A percentile compares a stretch with the other conserved stretches of the same genome.
Evolutionary conservation across 1,140 invertebrate species (phyloP).

Genomic region (Drosophila suzukii): DNA sequence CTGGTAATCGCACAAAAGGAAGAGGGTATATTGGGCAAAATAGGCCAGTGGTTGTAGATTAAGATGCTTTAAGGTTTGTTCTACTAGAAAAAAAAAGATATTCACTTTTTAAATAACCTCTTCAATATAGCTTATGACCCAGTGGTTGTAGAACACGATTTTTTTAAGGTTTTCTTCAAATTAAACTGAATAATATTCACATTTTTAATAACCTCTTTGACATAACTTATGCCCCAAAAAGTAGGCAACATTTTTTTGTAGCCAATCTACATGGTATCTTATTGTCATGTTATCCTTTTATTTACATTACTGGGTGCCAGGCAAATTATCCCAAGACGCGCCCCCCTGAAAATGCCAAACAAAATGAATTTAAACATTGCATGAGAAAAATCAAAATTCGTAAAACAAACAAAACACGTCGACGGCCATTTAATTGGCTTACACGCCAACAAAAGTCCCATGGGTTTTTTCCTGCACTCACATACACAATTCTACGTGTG

Average conservation of each 20-base stretch:
- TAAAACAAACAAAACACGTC: conserved; percentile 71
- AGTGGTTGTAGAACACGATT: too few relatives aligned
- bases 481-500: conserved; percentile 39
- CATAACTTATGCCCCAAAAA: not conserved
- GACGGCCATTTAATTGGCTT: conserved; percentile 76
- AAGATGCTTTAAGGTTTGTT: too few relatives aligned
- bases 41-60: too few relatives aligned
- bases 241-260: conserved; percentile 1
- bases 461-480: conserved; percentile 20
- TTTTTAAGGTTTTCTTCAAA: too few relatives aligned
- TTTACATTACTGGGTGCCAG: conserved; percentile 9
- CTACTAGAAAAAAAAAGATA: too few relatives aligned
- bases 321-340: conserved; percentile 68
- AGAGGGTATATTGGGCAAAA: not conserved
- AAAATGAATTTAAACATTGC: conserved; percentile 70
- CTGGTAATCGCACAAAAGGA: not conserved
- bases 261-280: not conserved
- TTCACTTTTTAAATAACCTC: too few relatives aligned
- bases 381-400: conserved; percentile 63
- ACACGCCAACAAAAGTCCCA: conserved; percentile 37
- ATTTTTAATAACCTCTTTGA: not conserved
- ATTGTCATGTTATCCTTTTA: not conserved
- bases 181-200: too few relatives aligned
- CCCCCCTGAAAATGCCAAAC: conserved; percentile 53
- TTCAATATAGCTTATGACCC: not conserved